Percentiles rank a stretch among this genome's conserved stretches.
Conservation (phyloP, 2,113 vertebrate genomes). For the Tragelaphus strepsiceros region DNA sequence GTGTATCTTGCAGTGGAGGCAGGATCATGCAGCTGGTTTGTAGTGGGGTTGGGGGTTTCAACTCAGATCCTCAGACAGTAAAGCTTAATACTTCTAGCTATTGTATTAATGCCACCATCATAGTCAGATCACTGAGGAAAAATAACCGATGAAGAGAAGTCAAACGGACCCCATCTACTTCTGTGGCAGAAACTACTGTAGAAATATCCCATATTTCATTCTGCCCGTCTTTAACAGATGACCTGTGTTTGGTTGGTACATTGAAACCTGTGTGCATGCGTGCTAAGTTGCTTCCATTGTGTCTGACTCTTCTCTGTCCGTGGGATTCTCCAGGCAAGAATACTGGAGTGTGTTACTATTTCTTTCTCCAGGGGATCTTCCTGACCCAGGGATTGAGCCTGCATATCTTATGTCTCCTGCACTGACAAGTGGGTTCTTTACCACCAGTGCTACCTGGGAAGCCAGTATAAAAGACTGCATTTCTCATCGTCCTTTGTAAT, state of each 20-base stretch:
- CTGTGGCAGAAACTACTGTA: not conserved
- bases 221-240: not conserved
- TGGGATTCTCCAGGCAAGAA: not conserved
- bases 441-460: not conserved
- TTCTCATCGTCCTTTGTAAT: not conserved
- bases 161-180: not conserved
- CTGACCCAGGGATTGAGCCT: accelerated
- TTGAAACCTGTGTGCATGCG: accelerated
- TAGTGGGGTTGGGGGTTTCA: not conserved
- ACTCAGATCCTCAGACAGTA: not conserved
- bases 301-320: not conserved
- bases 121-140: not conserved
- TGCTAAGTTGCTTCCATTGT: not conserved
- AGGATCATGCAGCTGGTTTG: not conserved
- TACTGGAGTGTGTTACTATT: not conserved
- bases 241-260: not conserved
- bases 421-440: not conserved
- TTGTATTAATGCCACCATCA: too few species aligned
- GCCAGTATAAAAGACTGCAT: accelerated
- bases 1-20: not conserved
- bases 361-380: not conserved
- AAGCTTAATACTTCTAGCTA: not conserved
- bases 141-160: not conserved
- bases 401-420: not conserved
- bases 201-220: not conserved